Evolutionary conservation across 2,888 invertebrate genomes (phyloP).

Genomic region (Dromius quadrimaculatus): DNA sequence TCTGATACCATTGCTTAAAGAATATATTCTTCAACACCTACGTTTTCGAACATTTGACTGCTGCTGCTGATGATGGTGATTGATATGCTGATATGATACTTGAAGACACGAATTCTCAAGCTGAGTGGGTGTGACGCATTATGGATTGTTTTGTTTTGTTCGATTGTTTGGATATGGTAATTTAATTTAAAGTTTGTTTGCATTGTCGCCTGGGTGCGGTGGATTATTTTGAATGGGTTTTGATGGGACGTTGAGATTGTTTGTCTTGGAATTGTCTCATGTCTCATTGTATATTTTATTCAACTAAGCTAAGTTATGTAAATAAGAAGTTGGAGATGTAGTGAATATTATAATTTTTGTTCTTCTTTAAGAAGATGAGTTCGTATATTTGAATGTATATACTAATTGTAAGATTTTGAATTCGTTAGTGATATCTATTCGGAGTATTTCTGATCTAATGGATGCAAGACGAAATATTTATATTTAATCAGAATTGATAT

Average conservation of each 20-base stretch:
- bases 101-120: background rate
- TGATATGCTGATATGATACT: background rate
- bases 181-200: slow-evolving; percentile 1
- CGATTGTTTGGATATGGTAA: background rate
- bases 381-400: background rate
- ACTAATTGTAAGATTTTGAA: too few species aligned
- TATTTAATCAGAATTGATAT: too few species aligned
- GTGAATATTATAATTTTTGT: too few species aligned
- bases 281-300: too few species aligned
- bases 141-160: slow-evolving; percentile 4
- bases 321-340: too few species aligned
- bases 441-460: too few species aligned
- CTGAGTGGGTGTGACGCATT: background rate
- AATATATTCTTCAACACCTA: slow-evolving; percentile 27
- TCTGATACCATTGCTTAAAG: slow-evolving; percentile 16
- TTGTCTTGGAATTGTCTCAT: too few species aligned
- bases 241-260: background rate
- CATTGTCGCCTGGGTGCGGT: background rate
- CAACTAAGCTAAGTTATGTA: too few species aligned
- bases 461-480: too few species aligned
- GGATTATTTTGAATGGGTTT: background rate
- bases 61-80: background rate
- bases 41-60: background rate
- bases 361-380: background rate
- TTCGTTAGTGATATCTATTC: too few species aligned